Evolutionary conservation across 2,888 invertebrate genomes (phyloP).

Genomic region (Galerucella nymphaeae): DNA sequence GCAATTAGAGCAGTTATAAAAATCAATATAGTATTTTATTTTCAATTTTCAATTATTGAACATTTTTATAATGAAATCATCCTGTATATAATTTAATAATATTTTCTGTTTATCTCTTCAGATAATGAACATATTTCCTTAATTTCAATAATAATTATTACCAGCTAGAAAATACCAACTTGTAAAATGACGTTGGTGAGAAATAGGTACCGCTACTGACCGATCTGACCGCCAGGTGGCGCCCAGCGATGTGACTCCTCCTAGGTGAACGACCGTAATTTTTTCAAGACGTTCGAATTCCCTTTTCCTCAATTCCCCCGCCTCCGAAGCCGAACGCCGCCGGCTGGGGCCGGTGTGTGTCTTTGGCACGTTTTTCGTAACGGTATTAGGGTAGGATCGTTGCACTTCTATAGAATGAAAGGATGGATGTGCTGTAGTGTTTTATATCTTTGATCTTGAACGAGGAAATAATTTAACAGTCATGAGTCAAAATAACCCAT

Average conservation of each 20-base stretch:
- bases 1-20: too few relatives aligned
- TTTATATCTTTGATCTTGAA: constrained; percentile 44
- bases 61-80: too few relatives aligned
- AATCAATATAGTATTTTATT: too few relatives aligned
- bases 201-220: constrained; percentile 17
- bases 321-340: constrained; percentile 33
- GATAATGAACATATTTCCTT: too few relatives aligned
- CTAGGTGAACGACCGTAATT: constrained; percentile 53
- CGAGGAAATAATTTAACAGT: constrained; percentile 38
- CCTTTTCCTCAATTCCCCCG: constrained; percentile 16
- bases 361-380: constrained; percentile 45
- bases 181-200: neutral
- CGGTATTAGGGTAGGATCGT: constrained; percentile 52
- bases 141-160: too few relatives aligned
- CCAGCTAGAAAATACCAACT: too few relatives aligned
- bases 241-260: constrained; percentile 37
- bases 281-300: constrained; percentile 36
- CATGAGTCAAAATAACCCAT: neutral
- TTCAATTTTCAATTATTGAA: too few relatives aligned
- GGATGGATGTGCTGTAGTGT: constrained; percentile 28
- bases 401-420: constrained; percentile 48
- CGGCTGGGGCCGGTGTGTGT: constrained; percentile 24
- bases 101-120: too few relatives aligned
- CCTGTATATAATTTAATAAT: too few relatives aligned
- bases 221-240: constrained; percentile 41